These are phyloP conservation scores for Patella caerulea DNA, from an alignment of 2,888 invertebrate species.

Conservation along the genomic window DNA sequence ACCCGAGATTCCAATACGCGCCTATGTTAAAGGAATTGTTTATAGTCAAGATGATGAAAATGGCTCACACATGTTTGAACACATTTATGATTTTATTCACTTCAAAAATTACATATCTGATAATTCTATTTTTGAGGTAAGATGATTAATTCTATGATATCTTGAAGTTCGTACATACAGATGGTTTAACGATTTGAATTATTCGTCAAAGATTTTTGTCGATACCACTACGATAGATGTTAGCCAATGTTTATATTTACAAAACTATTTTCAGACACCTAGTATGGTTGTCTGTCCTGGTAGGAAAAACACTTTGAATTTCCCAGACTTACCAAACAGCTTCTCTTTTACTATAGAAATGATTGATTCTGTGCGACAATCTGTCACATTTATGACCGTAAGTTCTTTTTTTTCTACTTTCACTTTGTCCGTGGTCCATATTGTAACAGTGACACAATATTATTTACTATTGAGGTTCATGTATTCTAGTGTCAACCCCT, in stretches of 20 bases:
- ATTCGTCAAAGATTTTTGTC: not conserved
- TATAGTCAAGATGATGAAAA: slow-evolving; percentile 13
- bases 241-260: not conserved
- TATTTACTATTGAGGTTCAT: too few species aligned
- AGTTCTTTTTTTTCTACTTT: not conserved
- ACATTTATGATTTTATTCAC: slow-evolving; percentile 50
- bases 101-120: slow-evolving; percentile 25
- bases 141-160: not conserved
- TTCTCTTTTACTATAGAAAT: slow-evolving; percentile 51
- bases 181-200: not conserved
- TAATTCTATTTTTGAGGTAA: slow-evolving; percentile 37
- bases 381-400: slow-evolving; percentile 42
- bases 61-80: slow-evolving; percentile 35
- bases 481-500: too few species aligned
- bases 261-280: slow-evolving; percentile 41
- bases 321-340: slow-evolving; percentile 42
- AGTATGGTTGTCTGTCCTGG: slow-evolving; percentile 41
- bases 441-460: too few species aligned
- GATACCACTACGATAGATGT: not conserved
- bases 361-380: slow-evolving; percentile 21
- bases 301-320: slow-evolving; percentile 40
- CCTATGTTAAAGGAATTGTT: slow-evolving; percentile 37
- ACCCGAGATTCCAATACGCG: slow-evolving; percentile 39
- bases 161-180: not conserved
- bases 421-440: not conserved